Evolutionary conservation across 2,113 vertebrate genomes (phyloP).

Genomic region (Stegostoma tigrinum): DNA sequence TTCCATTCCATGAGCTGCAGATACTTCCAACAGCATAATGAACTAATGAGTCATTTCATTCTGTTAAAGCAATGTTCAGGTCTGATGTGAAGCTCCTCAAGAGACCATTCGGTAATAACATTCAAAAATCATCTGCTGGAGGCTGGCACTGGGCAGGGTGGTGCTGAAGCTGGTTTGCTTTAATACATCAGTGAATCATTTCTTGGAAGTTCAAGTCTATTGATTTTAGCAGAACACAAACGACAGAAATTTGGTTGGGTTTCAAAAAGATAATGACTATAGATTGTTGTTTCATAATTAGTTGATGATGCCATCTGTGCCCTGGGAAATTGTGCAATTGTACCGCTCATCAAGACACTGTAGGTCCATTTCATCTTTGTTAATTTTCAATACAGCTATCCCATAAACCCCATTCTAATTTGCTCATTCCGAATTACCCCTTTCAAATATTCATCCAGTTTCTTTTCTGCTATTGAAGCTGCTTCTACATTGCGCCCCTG

Average conservation of each 20-base stretch:
- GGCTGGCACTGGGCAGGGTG: neutral
- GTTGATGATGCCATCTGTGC: constrained; percentile 15
- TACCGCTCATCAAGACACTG: neutral
- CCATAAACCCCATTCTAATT: neutral
- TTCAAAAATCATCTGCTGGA: constrained; percentile 12
- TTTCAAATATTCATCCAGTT: neutral
- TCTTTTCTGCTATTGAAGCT: neutral
- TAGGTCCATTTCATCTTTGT: neutral
- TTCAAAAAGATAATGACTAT: constrained; percentile 21
- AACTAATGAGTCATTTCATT: constrained; percentile 27
- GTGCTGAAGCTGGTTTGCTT: neutral
- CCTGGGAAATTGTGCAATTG: neutral
- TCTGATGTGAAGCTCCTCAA: neutral
- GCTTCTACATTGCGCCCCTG: neutral
- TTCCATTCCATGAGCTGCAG: neutral
- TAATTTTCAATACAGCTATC: neutral
- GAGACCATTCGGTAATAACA: neutral
- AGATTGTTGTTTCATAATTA: constrained; percentile 11
- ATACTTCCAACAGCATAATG: neutral
- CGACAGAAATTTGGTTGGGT: neutral
- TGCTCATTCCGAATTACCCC: too few relatives aligned
- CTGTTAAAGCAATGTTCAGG: neutral
- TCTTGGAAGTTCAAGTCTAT: constrained; percentile 30
- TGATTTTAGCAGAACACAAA: neutral
- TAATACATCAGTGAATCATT: constrained; percentile 19